Conservation (phyloP, 2,113 vertebrate species). For the Zootoca vivipara region DNA sequence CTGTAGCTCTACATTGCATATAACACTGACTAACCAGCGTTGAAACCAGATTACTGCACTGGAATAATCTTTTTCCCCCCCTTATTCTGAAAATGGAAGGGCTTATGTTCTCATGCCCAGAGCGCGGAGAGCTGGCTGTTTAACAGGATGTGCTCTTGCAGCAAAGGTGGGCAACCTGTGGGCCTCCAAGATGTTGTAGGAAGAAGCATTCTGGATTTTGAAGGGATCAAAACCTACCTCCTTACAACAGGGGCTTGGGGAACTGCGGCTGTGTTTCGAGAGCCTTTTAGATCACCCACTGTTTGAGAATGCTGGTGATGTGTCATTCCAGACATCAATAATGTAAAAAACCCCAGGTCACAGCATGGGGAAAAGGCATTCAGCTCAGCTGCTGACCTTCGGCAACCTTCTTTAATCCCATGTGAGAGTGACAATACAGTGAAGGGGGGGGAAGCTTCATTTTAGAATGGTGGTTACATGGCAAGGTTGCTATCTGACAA, state of each 20-base stretch:
- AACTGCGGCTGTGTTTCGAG: neutral
- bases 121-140: neutral
- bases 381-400: neutral
- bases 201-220: neutral
- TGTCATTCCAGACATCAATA: conserved; percentile 38
- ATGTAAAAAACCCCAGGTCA: conserved; percentile 6
- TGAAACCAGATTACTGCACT: neutral
- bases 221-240: neutral
- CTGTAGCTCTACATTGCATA: no score
- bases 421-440: conserved; percentile 19
- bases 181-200: no score
- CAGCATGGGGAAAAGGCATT: neutral
- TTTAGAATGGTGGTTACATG: neutral
- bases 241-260: neutral
- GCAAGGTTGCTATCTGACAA: conserved; percentile 17
- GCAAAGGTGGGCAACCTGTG: no score
- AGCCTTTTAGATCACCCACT: neutral
- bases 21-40: neutral
- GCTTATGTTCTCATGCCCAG: neutral
- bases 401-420: conserved; percentile 38
- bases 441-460: neutral
- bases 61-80: neutral
- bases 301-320: neutral
- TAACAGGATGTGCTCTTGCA: neutral
- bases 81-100: neutral